phyloP scores from a whole-genome alignment of 2,113 vertebrate species.

The Rhipidura dahli region DNA sequence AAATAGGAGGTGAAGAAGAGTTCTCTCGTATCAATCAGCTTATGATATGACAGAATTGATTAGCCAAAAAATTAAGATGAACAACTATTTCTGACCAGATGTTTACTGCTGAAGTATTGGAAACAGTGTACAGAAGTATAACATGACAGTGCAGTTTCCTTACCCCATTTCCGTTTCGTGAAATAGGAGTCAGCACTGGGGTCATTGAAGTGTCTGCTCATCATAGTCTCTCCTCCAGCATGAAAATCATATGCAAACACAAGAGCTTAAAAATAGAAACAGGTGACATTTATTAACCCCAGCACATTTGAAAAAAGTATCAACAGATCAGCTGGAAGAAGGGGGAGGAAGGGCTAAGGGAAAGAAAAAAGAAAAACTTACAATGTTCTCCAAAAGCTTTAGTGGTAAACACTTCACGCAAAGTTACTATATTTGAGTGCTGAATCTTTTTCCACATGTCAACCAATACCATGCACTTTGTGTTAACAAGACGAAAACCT shows the following conservation, averaged over 20 bases:
- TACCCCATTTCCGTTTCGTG: slow-evolving; percentile 99
- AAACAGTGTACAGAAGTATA: neutral
- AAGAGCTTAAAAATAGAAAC: slow-evolving; percentile 81
- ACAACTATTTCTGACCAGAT: neutral
- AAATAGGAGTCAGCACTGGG: slow-evolving; percentile 95
- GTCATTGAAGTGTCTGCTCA: slow-evolving; percentile 97
- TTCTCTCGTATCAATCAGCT: neutral
- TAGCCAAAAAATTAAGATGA: neutral
- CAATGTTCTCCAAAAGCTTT: slow-evolving; percentile 98
- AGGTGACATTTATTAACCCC: slow-evolving; percentile 22
- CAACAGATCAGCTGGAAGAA: neutral
- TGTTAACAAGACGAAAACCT: slow-evolving; percentile 98
- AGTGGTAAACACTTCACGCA: slow-evolving; percentile 98
- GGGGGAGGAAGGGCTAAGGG: fast-evolving
- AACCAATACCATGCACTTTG: slow-evolving; percentile 98
- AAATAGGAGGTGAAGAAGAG: neutral
- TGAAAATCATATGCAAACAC: slow-evolving; percentile 99
- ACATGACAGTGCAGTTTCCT: slow-evolving; percentile 41
- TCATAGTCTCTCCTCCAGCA: slow-evolving; percentile 97
- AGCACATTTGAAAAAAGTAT: neutral
- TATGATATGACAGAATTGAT: neutral
- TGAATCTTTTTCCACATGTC: slow-evolving; percentile 99
- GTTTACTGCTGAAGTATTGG: neutral
- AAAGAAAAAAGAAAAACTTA: slow-evolving; percentile 67
- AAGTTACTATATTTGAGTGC: slow-evolving; percentile 94